Percentiles rank a stretch among this genome's conserved stretches.
These are phyloP conservation scores for Poeciliopsis paucimaculata DNA, from an alignment of 2,797 vertebrate genomes.

Conservation along the genomic window DNA sequence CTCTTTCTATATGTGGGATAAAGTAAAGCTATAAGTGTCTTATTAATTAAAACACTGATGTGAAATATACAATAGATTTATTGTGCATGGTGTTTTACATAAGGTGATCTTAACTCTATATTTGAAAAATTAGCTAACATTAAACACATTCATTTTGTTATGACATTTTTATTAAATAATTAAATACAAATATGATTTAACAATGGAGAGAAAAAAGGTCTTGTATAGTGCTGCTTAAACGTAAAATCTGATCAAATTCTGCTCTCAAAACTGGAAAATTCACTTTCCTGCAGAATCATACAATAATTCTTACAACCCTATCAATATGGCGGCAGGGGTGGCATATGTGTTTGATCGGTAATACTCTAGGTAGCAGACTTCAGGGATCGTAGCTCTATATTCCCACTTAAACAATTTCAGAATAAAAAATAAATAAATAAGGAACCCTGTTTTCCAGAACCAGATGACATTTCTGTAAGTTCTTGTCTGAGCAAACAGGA, in stretches of 20 bases:
- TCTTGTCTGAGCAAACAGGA: background rate
- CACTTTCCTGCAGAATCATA: background rate
- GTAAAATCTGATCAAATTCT: background rate
- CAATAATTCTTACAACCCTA: background rate
- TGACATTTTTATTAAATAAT: background rate
- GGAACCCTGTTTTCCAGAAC: background rate
- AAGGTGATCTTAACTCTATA: background rate
- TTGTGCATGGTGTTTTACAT: background rate
- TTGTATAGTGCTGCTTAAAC: background rate
- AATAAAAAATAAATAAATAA: background rate
- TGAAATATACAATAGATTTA: background rate
- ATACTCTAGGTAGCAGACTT: no score
- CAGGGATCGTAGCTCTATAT: background rate
- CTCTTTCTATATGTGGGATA: background rate
- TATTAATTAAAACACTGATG: background rate
- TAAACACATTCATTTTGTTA: background rate
- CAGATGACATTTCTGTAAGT: background rate
- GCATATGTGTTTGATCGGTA: background rate
- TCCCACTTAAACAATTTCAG: background rate
- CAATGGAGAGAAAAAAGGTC: background rate
- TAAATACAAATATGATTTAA: background rate
- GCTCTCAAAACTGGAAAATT: background rate
- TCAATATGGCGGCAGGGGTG: background rate
- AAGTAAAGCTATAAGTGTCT: background rate
- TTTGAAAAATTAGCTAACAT: background rate